Base-by-base conservation (phyloP, 2,113 vertebrate genomes). In the Oncorhynchus mykiss region DNA sequence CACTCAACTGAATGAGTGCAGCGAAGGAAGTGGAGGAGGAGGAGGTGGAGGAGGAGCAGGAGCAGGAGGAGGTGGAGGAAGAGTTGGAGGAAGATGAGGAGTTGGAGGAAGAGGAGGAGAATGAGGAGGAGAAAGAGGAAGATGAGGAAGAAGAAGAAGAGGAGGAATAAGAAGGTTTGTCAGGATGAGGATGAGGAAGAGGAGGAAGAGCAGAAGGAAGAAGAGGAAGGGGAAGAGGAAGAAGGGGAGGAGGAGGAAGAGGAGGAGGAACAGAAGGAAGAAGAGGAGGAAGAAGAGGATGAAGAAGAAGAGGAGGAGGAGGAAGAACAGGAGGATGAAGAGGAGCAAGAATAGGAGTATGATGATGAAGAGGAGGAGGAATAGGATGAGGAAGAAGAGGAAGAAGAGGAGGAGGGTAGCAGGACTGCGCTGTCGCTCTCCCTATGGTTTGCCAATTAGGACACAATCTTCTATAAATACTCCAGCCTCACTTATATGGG, bases 401-500 rank as follows among this genome's bases (percentile, higher is more conserved):
- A 82, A 13, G 29, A 31, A 78, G 86, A 87, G 79, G 80, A 91
- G 86, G 84, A 82, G 64, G 20, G 48, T 67, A 90, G 78, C 80
- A 84, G 86, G 72, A 79, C 88, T 74, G 79, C 9, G 78, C 79
- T 81, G 84, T 83, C 45, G 83, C 86, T 85, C 82, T 90, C 91
- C 90, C 90, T 85, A 86, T 29, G 87, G 87, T 85, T 86, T 83
- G 81, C 87, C 88, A 94, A 94, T 93, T 92, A 93, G 93, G 91
- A 84, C 92, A 91, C 83, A 86, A 85, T 88, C 86, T 84, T 88
- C 93, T 92, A 94, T 92, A 92, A 94, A 93, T 93, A 94, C 89
- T 90, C 79, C 80, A 80, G 86, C 85, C 88, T 86, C 80, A 49
- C 67, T 87, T 90, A 94, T 91, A 77, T 94, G 91, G 93, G 93